Conservation (phyloP, 2,888 invertebrate genomes). For the Heliconius erato region DNA sequence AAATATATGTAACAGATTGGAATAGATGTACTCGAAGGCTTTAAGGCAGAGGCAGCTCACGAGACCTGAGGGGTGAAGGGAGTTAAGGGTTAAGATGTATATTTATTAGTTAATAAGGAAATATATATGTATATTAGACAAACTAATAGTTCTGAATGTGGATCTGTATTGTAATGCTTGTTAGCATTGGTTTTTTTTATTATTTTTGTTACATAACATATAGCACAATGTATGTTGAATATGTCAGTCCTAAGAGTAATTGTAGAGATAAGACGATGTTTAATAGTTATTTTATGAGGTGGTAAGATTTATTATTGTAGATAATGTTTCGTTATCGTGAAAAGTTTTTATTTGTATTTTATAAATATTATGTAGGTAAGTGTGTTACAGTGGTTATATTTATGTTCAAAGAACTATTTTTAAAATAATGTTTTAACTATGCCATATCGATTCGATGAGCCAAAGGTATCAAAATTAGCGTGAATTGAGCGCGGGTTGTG, state of each 20-base stretch:
- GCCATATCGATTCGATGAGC: slow-evolving; percentile 62
- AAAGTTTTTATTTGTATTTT: slow-evolving; percentile 26
- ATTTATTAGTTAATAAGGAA: slow-evolving; percentile 26
- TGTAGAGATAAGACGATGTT: slow-evolving; percentile 11
- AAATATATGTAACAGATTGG: background rate
- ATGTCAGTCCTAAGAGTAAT: slow-evolving; percentile 30
- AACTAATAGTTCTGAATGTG: slow-evolving; percentile 31
- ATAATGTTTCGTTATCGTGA: slow-evolving; percentile 26
- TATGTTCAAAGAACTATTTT: slow-evolving; percentile 36
- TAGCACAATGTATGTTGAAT: slow-evolving; percentile 28
- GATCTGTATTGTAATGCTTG: slow-evolving; percentile 28
- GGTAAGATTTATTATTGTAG: slow-evolving; percentile 32
- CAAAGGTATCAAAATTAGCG: slow-evolving; percentile 75
- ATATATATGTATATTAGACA: slow-evolving; percentile 35
- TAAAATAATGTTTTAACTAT: slow-evolving; percentile 43
- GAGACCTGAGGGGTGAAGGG: slow-evolving; percentile 27
- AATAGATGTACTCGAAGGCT: slow-evolving; percentile 12
- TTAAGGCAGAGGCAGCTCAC: slow-evolving; percentile 16
- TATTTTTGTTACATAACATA: background rate
- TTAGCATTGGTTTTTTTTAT: slow-evolving; percentile 22
- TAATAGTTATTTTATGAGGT: slow-evolving; percentile 23
- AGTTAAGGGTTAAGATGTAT: slow-evolving; percentile 31
- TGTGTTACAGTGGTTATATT: slow-evolving; percentile 33
- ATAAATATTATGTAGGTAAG: slow-evolving; percentile 27
- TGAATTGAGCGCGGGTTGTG: slow-evolving; percentile 71